Conservation (phyloP, 2,888 invertebrate genomes). For the Macaria liturata region DNA sequence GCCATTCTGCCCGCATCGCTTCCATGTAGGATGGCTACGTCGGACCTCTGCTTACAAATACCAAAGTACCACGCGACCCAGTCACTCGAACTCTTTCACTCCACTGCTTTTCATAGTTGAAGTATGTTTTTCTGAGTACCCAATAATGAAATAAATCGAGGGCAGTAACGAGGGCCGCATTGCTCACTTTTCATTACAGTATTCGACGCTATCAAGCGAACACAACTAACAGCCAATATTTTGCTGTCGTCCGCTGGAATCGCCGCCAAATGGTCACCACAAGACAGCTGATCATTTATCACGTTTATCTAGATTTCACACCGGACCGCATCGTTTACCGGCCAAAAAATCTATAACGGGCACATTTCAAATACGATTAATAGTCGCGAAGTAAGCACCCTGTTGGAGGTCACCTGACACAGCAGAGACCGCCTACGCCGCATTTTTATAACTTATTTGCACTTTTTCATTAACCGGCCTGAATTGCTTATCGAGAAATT, state of each 20-base stretch:
- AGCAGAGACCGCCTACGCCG: conserved; percentile 9
- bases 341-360: conserved; percentile 56
- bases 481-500: conserved; percentile 21
- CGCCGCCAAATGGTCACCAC: conserved; percentile 54
- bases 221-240: conserved; percentile 47
- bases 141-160: too few relatives aligned
- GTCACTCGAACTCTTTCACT: too few relatives aligned
- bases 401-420: conserved; percentile 21
- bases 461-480: conserved; percentile 30
- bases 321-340: conserved; percentile 63
- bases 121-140: conserved; percentile 3
- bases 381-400: conserved; percentile 39
- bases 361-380: conserved; percentile 54
- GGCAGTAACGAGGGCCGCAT: background rate
- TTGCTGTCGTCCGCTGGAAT: conserved; percentile 55
- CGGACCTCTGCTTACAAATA: background rate
- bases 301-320: conserved; percentile 68
- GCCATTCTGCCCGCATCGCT: conserved; percentile 48
- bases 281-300: conserved; percentile 65
- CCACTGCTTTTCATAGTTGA: too few relatives aligned
- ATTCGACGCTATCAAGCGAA: background rate
- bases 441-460: conserved; percentile 26
- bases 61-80: too few relatives aligned
- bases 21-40: conserved; percentile 39
- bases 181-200: background rate